Percentiles rank a stretch among this genome's conserved stretches.
These are phyloP conservation scores for Scaptomyza pallida DNA, from an alignment of 1,140 invertebrate species.

Conservation along the genomic window DNA sequence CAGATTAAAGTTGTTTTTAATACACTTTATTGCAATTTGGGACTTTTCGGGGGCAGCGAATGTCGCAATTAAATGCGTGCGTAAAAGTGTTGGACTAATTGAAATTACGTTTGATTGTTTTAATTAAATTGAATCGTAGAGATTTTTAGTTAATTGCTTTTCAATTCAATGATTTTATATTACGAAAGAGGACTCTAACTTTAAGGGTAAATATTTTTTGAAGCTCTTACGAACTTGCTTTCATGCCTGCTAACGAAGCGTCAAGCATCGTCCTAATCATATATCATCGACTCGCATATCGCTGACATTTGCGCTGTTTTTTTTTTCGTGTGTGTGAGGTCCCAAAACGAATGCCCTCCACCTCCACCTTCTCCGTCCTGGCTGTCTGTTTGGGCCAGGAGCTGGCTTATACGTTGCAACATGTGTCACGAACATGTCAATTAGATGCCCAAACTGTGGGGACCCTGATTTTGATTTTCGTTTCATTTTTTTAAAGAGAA, in stretches of 20 bases:
- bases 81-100: constrained; percentile 70
- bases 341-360: constrained; percentile 19
- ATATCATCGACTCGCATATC: constrained; percentile 77
- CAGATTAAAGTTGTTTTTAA: constrained; percentile 78
- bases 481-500: not conserved
- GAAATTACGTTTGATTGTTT: constrained; percentile 69
- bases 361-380: constrained; percentile 8
- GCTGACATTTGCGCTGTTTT: constrained; percentile 63
- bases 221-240: not conserved
- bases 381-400: constrained; percentile 43
- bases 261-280: constrained; percentile 74
- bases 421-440: constrained; percentile 82
- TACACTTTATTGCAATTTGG: constrained; percentile 77
- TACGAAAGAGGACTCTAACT: too few relatives aligned
- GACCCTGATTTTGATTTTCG: constrained; percentile 48
- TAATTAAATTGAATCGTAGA: constrained; percentile 62
- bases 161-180: constrained; percentile 42
- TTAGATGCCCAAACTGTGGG: constrained; percentile 67
- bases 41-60: constrained; percentile 46
- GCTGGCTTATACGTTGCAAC: constrained; percentile 52
- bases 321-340: constrained; percentile 61
- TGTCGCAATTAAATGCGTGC: constrained; percentile 72
- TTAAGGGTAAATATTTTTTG: too few relatives aligned
- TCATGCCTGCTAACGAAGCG: constrained; percentile 62
- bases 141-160: constrained; percentile 42